Evolutionary conservation across 2,888 invertebrate species (phyloP).

Genomic region (Lepas anatifera): DNA sequence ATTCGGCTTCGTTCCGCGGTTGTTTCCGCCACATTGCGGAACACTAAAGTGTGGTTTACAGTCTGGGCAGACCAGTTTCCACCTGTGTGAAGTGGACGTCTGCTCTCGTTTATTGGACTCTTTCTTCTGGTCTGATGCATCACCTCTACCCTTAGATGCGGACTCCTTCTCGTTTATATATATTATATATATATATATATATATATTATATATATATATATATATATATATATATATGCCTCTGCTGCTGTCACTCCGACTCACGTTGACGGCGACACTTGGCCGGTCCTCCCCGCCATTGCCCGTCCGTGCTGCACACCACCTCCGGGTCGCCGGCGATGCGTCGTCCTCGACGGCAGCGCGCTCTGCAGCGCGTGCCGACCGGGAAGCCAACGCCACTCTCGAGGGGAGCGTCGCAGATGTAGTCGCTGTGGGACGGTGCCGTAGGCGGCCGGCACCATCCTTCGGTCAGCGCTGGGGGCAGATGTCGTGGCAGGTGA

Average conservation of each 20-base stretch:
- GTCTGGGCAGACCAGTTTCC: too few relatives aligned
- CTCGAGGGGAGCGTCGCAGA: conserved; percentile 1
- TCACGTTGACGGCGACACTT: neutral
- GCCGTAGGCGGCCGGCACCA: conserved; percentile 11
- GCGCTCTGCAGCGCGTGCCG: conserved; percentile 39
- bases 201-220: too few relatives aligned
- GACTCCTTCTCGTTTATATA: too few relatives aligned
- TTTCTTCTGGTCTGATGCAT: neutral
- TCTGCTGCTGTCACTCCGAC: neutral
- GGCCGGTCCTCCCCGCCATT: neutral
- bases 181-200: too few relatives aligned
- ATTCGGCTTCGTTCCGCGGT: too few relatives aligned
- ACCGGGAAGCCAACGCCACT: conserved; percentile 26
- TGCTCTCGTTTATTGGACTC: too few relatives aligned
- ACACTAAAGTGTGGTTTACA: too few relatives aligned
- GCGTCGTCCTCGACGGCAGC: conserved; percentile 38
- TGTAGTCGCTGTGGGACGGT: conserved; percentile 7
- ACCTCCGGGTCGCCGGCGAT: neutral
- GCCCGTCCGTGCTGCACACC: neutral
- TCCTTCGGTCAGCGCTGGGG: neutral
- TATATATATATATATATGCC: too few relatives aligned
- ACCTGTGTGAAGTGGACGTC: too few relatives aligned
- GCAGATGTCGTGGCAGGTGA: too few relatives aligned
- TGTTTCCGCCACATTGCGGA: too few relatives aligned
- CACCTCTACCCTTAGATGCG: too few relatives aligned